Evolutionary conservation across 2,797 vertebrate species (phyloP).

Genomic region (Bufotes viridis): DNA sequence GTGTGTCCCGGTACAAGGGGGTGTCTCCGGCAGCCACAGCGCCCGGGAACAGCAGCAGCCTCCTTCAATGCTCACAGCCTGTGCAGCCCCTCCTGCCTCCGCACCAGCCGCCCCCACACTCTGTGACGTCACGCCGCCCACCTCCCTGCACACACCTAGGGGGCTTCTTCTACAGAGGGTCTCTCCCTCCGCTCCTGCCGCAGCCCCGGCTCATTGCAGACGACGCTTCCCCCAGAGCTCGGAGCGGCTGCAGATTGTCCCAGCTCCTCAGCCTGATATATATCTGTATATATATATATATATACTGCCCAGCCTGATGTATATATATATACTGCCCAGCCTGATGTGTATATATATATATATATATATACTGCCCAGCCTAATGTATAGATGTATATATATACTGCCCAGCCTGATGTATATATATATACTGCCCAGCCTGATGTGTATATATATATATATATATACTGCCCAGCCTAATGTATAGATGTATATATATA

Average conservation of each 20-base stretch:
- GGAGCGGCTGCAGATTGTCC: not conserved
- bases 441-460: too few species aligned
- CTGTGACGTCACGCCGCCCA: constrained; percentile 47
- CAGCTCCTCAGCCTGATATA: not conserved
- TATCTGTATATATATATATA: not conserved
- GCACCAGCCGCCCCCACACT: constrained; percentile 50
- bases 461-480: too few species aligned
- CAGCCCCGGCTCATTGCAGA: constrained; percentile 17
- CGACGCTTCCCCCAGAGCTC: not conserved
- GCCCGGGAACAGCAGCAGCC: constrained; percentile 35
- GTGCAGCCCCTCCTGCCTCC: constrained; percentile 56
- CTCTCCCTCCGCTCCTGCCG: constrained; percentile 27
- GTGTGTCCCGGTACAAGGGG: not conserved
- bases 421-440: too few species aligned
- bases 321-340: too few species aligned
- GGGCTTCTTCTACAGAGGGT: constrained; percentile 29
- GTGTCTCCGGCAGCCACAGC: constrained; percentile 20
- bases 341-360: too few species aligned
- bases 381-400: too few species aligned
- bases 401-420: too few species aligned
- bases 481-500: too few species aligned
- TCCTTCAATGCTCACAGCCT: constrained; percentile 26
- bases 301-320: not conserved
- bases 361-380: too few species aligned
- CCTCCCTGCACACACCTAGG: constrained; percentile 50